Base-by-base conservation (phyloP, 2,888 invertebrate species). In the Pyrrhosoma nymphula region DNA sequence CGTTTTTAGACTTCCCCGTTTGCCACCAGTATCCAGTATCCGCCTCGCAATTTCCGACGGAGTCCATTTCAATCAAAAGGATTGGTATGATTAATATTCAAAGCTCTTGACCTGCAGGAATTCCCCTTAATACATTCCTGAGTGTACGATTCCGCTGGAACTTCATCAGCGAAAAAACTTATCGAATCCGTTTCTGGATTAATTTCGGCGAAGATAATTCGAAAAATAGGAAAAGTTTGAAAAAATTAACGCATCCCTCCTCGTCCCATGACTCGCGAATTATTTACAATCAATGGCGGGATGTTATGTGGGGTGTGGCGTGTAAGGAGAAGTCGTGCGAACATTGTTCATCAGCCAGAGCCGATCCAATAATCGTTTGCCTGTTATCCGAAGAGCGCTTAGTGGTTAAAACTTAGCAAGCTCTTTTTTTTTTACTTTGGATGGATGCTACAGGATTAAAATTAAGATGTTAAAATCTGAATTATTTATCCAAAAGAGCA, bases 61-160 rank as follows among this genome's bases (percentile, higher is more conserved):
- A 63, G 56, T 23, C 93, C 93, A 93, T 93, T 93, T 93, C 93
- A n/a, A 93, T 93, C 75, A 75, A 75, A 93, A 69, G 93, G 69
- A 69, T 75, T 63, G 69, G 63, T 47, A 69, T 63, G 69, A 69
- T 69, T 93, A 75, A 93, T 93, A 93, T 93, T 93, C 93, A 93
- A 93, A 93, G 93, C 93, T 47, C 69, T 91, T 47, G 69, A 75
- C 93, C 69, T 47, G 69, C 69, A n/a, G 47, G 93, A 93, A 39
- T 93, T 93, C 93, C 93, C n/a, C 47, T 56, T 93, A 63, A n/a
- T 93, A 69, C 93, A 93, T 93, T 93, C 39, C 26, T 47, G 35
- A 63, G 93, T 63, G 63, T 69, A 47, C 93, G 47, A 75, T 93
- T 93, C 69, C 47, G 69, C 47, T 47, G 75, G 47, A 93, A 93